Base-by-base conservation (phyloP, 2,888 invertebrate species). In the Callinectes sapidus region DNA sequence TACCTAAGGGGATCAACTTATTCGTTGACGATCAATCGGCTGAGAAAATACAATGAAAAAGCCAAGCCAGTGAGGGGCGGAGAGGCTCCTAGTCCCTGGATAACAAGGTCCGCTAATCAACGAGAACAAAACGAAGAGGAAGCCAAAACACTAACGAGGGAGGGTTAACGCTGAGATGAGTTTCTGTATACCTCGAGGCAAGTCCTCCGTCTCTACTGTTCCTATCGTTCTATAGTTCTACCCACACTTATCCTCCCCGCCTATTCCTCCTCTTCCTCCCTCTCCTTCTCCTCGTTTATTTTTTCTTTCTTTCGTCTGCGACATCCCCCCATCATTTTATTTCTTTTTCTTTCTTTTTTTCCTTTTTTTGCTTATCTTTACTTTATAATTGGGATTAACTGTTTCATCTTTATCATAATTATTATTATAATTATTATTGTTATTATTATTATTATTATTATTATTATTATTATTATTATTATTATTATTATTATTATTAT, bases 71-170 rank as follows among this genome's bases (percentile, higher is more conserved):
- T 18, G 55, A 32, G 61, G 61, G 28, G 55, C 18, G 0, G 32
- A 88, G 61, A 55, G 55, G 55, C 35, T 81, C 10, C 81, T 35
- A 35, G 32, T 81, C 35, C 16, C 81, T 13, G 2, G 32, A 14
- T 81, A 35, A 81, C 81, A 35, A 81, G 35, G 81, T 81, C 81
- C 16, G 81, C 81, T 35, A 81, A 81, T 81, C 81, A 81, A 35
- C 32, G 32, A 35, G 35, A 81, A 81, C 81, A 81, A 81, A 71
- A 35, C 23, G 35, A 81, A 35, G 32, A 81, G 81, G 81, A 81
- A 35, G 81, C 81, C 81, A 81, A 81, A 81, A 35, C 81, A 81
- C 81, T 35, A 81, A 81, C 81, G 16, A 81, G 81, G 81, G 16
- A 81, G 81, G 81, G 81, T 81, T 81, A 81, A 81, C 81, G 81